Evolutionary conservation across 1,140 invertebrate genomes (phyloP).

Genomic region (Apis cerana): DNA sequence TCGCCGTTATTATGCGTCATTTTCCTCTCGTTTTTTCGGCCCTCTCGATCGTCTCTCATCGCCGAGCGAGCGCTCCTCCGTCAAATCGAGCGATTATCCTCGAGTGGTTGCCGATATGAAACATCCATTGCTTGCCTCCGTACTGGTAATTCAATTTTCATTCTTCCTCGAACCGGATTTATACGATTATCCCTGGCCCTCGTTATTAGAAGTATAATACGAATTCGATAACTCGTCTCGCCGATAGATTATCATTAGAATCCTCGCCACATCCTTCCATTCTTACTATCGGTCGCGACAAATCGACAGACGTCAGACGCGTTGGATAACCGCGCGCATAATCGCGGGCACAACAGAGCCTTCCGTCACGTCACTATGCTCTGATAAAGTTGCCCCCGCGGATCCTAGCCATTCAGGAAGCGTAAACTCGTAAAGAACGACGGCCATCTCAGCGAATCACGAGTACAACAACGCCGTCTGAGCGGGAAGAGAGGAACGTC

Average conservation of each 20-base stretch:
- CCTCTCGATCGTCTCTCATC: constrained; percentile 23
- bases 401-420: constrained; percentile 56
- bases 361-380: constrained; percentile 36
- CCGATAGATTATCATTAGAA: neutral
- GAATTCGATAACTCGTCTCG: too few species aligned
- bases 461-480: constrained; percentile 14
- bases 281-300: constrained; percentile 53
- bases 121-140: neutral
- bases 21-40: constrained; percentile 34
- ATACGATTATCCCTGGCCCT: neutral
- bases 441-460: constrained; percentile 41
- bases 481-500: neutral
- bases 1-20: constrained; percentile 38
- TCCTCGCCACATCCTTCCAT: constrained; percentile 27
- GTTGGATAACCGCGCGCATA: constrained; percentile 50
- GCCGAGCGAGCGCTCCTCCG: neutral
- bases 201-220: too few species aligned
- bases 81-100: constrained; percentile 27
- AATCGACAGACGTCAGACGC: neutral
- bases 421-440: constrained; percentile 63
- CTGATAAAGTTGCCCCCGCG: constrained; percentile 50
- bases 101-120: neutral
- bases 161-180: too few species aligned
- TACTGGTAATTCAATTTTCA: constrained; percentile 14
- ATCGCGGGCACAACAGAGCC: constrained; percentile 54